A percentile compares a stretch with the other conserved stretches of the same genome.
Evolutionary conservation across 2,797 vertebrate genomes (phyloP).

Genomic region (Margarornis squamiger): DNA sequence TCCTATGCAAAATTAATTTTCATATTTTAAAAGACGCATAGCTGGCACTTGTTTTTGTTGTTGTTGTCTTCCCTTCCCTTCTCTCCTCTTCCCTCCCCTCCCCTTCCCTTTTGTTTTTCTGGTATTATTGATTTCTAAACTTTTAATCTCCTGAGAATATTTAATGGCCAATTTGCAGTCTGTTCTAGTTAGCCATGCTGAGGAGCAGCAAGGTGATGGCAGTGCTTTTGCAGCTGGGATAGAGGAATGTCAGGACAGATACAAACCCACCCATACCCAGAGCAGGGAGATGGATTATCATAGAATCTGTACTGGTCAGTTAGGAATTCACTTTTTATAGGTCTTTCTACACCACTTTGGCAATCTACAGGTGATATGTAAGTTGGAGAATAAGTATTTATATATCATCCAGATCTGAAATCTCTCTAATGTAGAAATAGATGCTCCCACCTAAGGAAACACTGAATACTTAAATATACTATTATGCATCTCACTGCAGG

Average conservation of each 20-base stretch:
- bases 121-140: neutral
- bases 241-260: accelerated
- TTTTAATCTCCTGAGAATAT: neutral
- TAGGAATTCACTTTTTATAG: neutral
- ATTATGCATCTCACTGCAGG: neutral
- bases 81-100: too few relatives aligned
- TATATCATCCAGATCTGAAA: neutral
- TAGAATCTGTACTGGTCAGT: neutral
- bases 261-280: neutral
- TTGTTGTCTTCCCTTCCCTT: neutral
- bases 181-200: neutral
- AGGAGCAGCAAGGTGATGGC: neutral
- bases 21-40: neutral
- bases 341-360: neutral
- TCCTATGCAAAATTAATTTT: neutral
- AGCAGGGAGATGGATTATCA: neutral
- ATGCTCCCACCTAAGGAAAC: neutral
- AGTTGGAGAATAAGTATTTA: neutral
- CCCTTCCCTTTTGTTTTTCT: too few relatives aligned
- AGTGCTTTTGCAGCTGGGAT: neutral
- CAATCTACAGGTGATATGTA: neutral
- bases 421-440: neutral
- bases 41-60: neutral
- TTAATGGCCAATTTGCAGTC: neutral
- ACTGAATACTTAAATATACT: neutral